Base-by-base conservation (phyloP, 2,888 invertebrate genomes). In the Heliconius charithonia region DNA sequence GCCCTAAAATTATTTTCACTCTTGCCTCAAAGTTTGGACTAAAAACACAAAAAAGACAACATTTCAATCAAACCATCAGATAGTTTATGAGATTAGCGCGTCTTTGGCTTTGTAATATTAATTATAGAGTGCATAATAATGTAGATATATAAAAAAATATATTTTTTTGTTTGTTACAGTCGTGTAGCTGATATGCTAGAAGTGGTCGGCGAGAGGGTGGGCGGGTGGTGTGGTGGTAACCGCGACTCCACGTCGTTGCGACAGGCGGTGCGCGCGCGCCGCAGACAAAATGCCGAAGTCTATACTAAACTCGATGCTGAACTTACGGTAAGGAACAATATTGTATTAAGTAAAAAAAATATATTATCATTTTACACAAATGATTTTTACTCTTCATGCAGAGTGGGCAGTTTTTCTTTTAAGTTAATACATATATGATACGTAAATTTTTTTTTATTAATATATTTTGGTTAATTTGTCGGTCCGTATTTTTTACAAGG, bases 121-220 rank as follows among this genome's bases (percentile, higher is more conserved):
- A 59, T 10, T 59, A n/a, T 59, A n/a, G 12, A 59, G 9, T 10
- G 10, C 37, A 37, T 37, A 37, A 6, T 63, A 16, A 27, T 27
- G 13, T 63, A 63, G 16, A 13, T 27, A 25, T 63, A 1, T 13
- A 4, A 22, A 51, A 22, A 22, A 19, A 16, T 25, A 63, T 25
- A 1, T 63, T 19, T 41, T 4, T 74, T 19, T 41, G 27, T 37
- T 83, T 83, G 82, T 83, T 85, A 7, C 90, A 94, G 94, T 87
- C 95, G 95, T 84, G 95, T 95, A 73, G 93, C 94, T 84, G 95
- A 95, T 84, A 96, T 96, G 96, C 88, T 96, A 84, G 96, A 95
- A 86, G 94, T 95, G 84, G 92, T 96, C 83, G 93, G 95, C 82
- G 95, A 95, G 83, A 90, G 95, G 73, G 92, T 96, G n/a, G 95